These are phyloP conservation scores for Aurelia sp. DNA, from an alignment of 30 jellyfish, hydroid and myxozoan species.

Conservation along the genomic window DNA sequence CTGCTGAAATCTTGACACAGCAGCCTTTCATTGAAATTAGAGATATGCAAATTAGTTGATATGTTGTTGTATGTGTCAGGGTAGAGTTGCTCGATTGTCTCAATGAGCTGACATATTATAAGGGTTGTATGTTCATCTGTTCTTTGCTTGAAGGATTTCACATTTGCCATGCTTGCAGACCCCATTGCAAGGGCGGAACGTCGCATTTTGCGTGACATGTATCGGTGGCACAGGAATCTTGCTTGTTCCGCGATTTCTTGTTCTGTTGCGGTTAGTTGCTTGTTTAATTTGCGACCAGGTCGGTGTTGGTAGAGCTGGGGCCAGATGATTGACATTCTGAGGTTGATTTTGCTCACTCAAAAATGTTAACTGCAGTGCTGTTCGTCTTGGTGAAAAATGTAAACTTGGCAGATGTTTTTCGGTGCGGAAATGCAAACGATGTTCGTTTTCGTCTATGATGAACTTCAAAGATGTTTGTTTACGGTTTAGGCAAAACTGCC, in stretches of 20 bases:
- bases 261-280: background rate
- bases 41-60: conserved; percentile 44
- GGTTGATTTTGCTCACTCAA: no score
- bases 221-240: conserved; percentile 72
- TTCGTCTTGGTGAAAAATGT: no score
- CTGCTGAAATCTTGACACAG: conserved; percentile 67
- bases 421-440: no score
- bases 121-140: conserved; percentile 70
- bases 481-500: no score
- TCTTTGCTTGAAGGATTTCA: conserved; percentile 38
- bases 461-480: no score
- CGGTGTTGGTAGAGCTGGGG: conserved; percentile 62
- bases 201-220: conserved; percentile 67
- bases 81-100: conserved; percentile 58
- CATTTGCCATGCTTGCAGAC: conserved; percentile 53
- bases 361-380: no score
- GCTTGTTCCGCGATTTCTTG: conserved; percentile 52
- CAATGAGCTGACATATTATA: conserved; percentile 55
- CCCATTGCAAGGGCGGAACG: conserved; percentile 65
- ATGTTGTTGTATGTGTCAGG: conserved; percentile 59
- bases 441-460: no score
- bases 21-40: conserved; percentile 57
- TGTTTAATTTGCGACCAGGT: conserved; percentile 31
- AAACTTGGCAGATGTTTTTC: no score
- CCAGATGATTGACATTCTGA: conserved; percentile 54